Conservation (phyloP, 1,140 invertebrate genomes). For the Tyrophagus putrescentiae region DNA sequence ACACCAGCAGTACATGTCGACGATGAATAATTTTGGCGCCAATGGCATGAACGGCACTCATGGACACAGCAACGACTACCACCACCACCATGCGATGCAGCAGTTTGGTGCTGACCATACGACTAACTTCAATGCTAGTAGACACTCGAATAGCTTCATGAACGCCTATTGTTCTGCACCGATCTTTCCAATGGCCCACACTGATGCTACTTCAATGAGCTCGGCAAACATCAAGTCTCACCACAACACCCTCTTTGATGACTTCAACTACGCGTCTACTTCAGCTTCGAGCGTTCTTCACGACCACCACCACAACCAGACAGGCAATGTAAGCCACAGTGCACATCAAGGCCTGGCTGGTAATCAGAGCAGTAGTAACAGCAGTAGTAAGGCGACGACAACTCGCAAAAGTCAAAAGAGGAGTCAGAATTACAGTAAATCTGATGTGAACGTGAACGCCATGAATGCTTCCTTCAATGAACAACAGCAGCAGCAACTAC, state of each 20-base stretch:
- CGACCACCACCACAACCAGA: too few relatives aligned
- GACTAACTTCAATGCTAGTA: not conserved
- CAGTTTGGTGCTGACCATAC: not conserved
- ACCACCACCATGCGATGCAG: not conserved
- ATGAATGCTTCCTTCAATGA: constrained; percentile 10
- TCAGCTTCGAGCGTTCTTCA: too few relatives aligned
- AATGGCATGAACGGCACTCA: not conserved
- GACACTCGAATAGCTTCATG: constrained; percentile 1
- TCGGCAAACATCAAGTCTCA: too few relatives aligned
- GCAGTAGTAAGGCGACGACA: too few relatives aligned
- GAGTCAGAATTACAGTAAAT: too few relatives aligned
- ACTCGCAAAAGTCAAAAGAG: too few relatives aligned
- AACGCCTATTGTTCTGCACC: not conserved
- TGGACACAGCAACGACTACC: not conserved
- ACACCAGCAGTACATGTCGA: constrained; percentile 4
- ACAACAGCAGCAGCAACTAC: not conserved
- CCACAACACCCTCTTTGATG: too few relatives aligned
- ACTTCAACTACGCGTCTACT: too few relatives aligned
- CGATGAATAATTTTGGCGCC: constrained; percentile 9
- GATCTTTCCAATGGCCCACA: not conserved
- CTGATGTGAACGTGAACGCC: not conserved
- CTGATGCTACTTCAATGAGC: too few relatives aligned
- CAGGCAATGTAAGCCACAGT: not conserved
- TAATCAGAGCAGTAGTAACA: too few relatives aligned
- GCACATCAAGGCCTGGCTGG: too few relatives aligned